Percentiles rank a stretch among this genome's conserved stretches.
phyloP scores from a whole-genome alignment of 2,113 vertebrate genomes.

The Anolis carolinensis region DNA sequence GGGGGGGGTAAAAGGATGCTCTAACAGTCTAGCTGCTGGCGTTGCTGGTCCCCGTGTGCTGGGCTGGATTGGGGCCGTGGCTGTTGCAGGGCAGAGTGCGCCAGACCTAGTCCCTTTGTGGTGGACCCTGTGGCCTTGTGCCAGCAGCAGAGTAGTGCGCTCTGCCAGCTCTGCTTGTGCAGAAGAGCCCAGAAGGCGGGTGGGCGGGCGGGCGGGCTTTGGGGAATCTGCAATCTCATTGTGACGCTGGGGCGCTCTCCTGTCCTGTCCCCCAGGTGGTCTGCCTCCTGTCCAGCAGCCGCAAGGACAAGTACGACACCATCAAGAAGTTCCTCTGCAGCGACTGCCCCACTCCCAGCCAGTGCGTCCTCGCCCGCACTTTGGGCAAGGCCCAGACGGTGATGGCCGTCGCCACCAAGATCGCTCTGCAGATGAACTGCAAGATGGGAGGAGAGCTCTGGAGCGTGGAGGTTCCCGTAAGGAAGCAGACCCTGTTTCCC shows the following conservation, averaged over 20 bases:
- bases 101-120: neutral
- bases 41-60: neutral
- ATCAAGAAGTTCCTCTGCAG: conserved; percentile 95
- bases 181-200: no score
- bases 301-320: conserved; percentile 91
- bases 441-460: conserved; percentile 98
- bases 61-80: neutral
- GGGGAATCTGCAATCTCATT: no score
- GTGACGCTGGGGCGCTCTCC: no score
- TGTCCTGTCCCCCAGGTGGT: conserved; percentile 84
- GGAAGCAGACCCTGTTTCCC: conserved; percentile 39
- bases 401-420: conserved; percentile 91
- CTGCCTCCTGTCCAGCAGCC: conserved; percentile 85
- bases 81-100: neutral
- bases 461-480: conserved; percentile 92
- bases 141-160: no score
- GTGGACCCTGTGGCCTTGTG: neutral
- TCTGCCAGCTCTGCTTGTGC: neutral
- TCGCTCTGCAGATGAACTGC: conserved; percentile 92
- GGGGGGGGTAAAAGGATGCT: no score
- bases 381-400: conserved; percentile 82
- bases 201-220: no score
- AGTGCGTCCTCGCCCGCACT: conserved; percentile 89
- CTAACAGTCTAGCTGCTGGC: neutral
- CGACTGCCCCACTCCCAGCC: conserved; percentile 92